These are phyloP conservation scores for Lochmaea crataegi DNA, from an alignment of 2,888 invertebrate genomes.

Conservation along the genomic window DNA sequence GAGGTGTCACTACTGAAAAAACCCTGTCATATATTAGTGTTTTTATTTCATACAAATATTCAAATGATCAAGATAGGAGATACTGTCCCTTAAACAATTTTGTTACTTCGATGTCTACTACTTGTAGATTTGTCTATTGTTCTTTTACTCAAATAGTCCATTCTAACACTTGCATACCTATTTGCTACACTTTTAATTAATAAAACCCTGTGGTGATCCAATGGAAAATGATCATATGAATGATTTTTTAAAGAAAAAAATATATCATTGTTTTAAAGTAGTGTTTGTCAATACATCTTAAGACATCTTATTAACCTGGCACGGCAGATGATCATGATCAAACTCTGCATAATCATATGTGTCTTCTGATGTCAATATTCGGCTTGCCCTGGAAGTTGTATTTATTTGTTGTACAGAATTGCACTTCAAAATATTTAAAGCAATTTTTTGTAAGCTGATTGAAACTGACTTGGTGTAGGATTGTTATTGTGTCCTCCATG, in stretches of 20 bases:
- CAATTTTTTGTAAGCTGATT: slow-evolving; percentile 21
- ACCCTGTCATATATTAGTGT: no score
- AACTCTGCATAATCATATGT: no score
- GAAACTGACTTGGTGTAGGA: slow-evolving; percentile 7
- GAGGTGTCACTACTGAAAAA: no score
- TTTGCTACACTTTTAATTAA: background rate
- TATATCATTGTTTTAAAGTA: no score
- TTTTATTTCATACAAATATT: no score
- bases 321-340: no score
- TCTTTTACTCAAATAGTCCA: background rate
- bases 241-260: no score
- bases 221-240: no score
- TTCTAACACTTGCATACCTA: background rate
- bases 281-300: no score
- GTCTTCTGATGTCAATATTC: background rate
- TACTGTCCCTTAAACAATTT: background rate
- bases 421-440: slow-evolving; percentile 13
- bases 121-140: background rate
- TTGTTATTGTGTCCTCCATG: background rate
- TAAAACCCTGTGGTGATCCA: no score
- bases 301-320: no score
- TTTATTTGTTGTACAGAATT: background rate
- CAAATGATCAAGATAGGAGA: no score
- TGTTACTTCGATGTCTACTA: background rate
- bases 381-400: background rate